Base-by-base conservation (phyloP, 2,113 vertebrate genomes). In the Prinia subflava region DNA sequence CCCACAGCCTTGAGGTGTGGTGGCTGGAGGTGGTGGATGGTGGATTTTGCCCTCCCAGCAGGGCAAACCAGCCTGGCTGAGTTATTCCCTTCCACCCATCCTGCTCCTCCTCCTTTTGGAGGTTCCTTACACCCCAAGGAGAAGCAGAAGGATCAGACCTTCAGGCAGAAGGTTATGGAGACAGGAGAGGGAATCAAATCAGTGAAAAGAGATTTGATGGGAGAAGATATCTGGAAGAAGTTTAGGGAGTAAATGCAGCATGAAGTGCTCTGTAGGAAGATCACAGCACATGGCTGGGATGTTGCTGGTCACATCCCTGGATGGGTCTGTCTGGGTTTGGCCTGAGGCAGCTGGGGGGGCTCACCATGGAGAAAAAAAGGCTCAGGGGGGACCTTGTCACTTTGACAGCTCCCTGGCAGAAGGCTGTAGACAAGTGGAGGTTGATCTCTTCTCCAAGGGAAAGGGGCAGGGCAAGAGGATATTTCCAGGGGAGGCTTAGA, bases 221-320 rank as follows among this genome's bases (percentile, higher is more conserved):
- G 30, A 42, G 39, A 75, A 82, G 11, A 9, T 11, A 2, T 5
- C 44, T 76, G 35, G 57, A 35, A 64, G 57, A 24, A 39, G 31
- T 30, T 6, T 21, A 44, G 70, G 3, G n/a, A 69, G n/a, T 22
- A 53, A 80, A 49, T 11, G 42, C 73, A 63, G 56, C 21, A 1
- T 11, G 33, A 31, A 60, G 44, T 19, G 41, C 65, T 56, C 62
- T 37, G 83, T 47, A 37, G 89, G 55, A 25, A 30, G 42, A 15
- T 4, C 14, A 7, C 0, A 41, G 42, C 2, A 20, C 1, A 0
- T 6, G 64, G 28, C 74, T 44, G 67, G 75, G 35, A 8, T 1
- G 1, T 17, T 50, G 57, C 30, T 1, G 6, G 10, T 53, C 79
- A 5, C 1, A 0, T 35, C 42, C 63, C 56, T 17, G 77, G 18